Conservation (phyloP, 2,888 invertebrate species). For the Polyommatus icarus region DNA sequence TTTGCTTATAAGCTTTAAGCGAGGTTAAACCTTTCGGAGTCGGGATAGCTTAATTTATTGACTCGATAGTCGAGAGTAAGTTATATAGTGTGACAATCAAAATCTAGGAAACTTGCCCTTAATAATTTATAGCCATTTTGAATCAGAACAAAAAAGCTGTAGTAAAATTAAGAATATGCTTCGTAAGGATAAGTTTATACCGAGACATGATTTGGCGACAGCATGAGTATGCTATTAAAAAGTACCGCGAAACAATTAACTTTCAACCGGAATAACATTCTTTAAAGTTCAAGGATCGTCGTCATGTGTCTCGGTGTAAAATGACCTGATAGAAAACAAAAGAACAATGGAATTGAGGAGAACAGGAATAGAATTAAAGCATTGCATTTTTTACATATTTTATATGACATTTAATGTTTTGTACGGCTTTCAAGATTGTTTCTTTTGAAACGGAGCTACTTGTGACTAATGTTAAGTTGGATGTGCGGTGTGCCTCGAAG, state of each 20-base stretch:
- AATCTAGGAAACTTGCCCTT: background rate
- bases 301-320: background rate
- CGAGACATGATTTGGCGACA: too few species aligned
- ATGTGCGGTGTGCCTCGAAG: background rate
- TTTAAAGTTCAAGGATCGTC: too few species aligned
- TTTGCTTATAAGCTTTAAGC: background rate
- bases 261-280: background rate
- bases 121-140: background rate
- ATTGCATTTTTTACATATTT: background rate
- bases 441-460: slow-evolving; percentile 5
- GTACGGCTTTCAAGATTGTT: background rate
- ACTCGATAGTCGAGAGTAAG: background rate
- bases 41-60: background rate
- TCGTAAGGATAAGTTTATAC: background rate
- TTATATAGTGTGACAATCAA: too few species aligned
- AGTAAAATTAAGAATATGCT: background rate
- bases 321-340: background rate
- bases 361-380: background rate
- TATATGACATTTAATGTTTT: slow-evolving; percentile 2
- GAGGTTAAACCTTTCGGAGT: background rate
- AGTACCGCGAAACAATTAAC: too few species aligned
- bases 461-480: background rate
- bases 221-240: too few species aligned
- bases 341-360: slow-evolving; percentile 6
- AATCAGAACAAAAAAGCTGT: background rate